A percentile compares a stretch with the other conserved stretches of the same genome.
Conservation (phyloP, 2,888 invertebrate genomes). For the Stomorhina lunata region DNA sequence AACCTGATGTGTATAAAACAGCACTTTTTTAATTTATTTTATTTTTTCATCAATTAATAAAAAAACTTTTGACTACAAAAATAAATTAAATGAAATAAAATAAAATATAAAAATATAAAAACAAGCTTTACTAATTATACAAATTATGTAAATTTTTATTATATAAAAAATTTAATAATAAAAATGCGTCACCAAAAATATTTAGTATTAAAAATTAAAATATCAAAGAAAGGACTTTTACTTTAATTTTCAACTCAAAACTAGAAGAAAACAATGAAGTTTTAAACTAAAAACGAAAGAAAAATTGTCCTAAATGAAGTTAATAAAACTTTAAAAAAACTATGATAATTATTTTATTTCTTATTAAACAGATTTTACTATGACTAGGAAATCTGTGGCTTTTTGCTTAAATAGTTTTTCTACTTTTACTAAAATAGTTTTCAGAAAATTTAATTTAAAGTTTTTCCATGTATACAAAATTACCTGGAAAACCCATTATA, state of each 20-base stretch:
- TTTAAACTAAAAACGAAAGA: slow-evolving; percentile 13
- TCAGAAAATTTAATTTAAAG: too few species aligned
- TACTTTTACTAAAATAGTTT: too few species aligned
- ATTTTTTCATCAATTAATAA: background rate
- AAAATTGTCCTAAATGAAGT: slow-evolving; percentile 28
- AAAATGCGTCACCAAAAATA: background rate
- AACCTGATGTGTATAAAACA: too few species aligned
- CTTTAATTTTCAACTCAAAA: slow-evolving; percentile 37
- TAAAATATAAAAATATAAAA: slow-evolving; percentile 4
- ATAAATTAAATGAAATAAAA: slow-evolving; percentile 23
- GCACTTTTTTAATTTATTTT: too few species aligned
- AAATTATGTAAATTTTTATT: slow-evolving; percentile 22
- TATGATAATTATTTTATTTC: slow-evolving; percentile 26
- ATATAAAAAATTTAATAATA: background rate
- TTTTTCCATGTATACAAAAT: too few species aligned
- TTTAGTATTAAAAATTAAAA: background rate
- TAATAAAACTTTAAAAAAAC: slow-evolving; percentile 19
- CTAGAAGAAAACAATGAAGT: slow-evolving; percentile 13
- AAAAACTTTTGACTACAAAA: background rate
- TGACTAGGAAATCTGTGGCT: too few species aligned
- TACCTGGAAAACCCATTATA: too few species aligned
- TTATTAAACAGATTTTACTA: background rate
- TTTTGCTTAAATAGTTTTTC: too few species aligned
- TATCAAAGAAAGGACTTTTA: slow-evolving; percentile 22
- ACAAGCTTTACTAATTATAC: slow-evolving; percentile 50